A percentile compares a stretch with the other conserved stretches of the same genome.
phyloP scores from a whole-genome alignment of 2,113 vertebrate genomes.

The Naja naja region DNA sequence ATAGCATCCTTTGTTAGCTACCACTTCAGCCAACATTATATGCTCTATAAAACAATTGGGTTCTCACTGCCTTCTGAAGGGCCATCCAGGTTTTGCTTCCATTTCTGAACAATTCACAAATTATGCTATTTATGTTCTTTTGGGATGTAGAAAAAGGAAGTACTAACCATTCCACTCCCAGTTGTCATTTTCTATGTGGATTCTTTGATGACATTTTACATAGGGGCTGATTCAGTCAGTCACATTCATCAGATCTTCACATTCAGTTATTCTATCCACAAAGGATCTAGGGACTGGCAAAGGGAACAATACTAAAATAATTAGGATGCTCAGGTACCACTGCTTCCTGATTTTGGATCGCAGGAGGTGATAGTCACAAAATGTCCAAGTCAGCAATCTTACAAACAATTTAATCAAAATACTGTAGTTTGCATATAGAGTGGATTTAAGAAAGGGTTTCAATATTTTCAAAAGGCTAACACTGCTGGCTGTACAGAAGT shows the following conservation, averaged over 20 bases:
- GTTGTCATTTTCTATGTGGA: not conserved
- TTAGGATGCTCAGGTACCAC: not conserved
- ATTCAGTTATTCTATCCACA: not conserved
- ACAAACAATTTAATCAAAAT: not conserved
- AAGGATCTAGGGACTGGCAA: not conserved
- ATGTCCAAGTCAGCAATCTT: not conserved
- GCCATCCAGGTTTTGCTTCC: not conserved
- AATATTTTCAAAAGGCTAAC: not conserved
- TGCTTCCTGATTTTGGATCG: not conserved
- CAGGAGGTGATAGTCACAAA: not conserved
- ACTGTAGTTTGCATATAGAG: not conserved
- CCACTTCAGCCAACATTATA: not conserved
- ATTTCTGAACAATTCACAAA: not conserved
- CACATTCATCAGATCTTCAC: not conserved
- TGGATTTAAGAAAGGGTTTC: not conserved
- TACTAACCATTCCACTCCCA: not conserved
- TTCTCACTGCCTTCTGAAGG: not conserved
- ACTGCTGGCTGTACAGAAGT: not conserved
- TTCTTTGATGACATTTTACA: not conserved
- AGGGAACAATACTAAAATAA: not conserved
- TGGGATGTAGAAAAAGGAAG: not conserved
- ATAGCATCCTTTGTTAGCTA: not conserved
- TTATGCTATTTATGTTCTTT: not conserved
- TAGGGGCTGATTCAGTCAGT: not conserved
- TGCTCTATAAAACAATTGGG: not conserved